Base-by-base conservation (phyloP, 2,888 invertebrate genomes). In the Aromia moschata region DNA sequence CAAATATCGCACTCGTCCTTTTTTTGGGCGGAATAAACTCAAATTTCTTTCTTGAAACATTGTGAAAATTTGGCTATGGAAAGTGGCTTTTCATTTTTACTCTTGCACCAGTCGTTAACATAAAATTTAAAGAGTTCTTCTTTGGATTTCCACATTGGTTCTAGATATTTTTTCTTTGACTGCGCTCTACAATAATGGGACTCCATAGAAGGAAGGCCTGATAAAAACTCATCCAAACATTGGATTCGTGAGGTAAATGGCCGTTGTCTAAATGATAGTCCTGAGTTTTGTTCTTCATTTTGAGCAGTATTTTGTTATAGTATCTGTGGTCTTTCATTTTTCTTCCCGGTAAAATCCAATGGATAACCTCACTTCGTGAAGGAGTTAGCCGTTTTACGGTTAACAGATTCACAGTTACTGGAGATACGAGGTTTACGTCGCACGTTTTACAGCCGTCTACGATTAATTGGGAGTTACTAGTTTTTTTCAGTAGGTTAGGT, bases 1-100 rank as follows among this genome's bases (percentile, higher is more conserved):
- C 25, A 44, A 9, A 12, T n/a, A 11, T 44, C 44, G 9, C 44
- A 44, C 12, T 25, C 18, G 12, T 44, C 44, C 20, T 44, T 44
- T 44, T n/a, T 25, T 44, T 5, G 44, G 25, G 11, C 12, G 20
- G 14, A 11, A 44, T 9, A 44, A n/a, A 12, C 18, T n/a, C 1
- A 44, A 12, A 44, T 44, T 44, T 25, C 7, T 3, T 7, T 3
- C 3, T 25, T 25, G 4, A 25, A 25, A 25, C 4, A 7, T 25
- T 25, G 25, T 25, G 7, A 25, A 7, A 25, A 25, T 25, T 25
- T 25, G 25, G 25, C 25, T 5, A 25, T 25, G 3, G 25, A 25
- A 5, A 25, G 25, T 25, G 25, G 4, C 7, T 25, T 25, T 25
- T 25, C 25, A 25, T 25, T 25, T 25, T 7, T 25, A 5, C 4